phyloP scores from a whole-genome alignment of 2,113 vertebrate species.

The Vombatus ursinus region DNA sequence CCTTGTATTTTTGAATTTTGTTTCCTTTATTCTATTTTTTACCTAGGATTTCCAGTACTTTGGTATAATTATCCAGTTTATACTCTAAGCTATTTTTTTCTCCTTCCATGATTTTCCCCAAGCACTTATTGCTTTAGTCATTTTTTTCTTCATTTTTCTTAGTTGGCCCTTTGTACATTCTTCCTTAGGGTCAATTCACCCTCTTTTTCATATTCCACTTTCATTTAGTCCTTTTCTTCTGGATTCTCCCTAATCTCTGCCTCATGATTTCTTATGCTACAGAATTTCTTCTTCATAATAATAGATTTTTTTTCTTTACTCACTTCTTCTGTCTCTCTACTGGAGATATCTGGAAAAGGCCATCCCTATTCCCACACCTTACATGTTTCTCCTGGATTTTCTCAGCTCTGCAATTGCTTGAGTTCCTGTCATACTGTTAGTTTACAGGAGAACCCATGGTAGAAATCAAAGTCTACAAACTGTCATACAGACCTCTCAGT shows the following conservation, averaged over 20 bases:
- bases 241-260: background rate
- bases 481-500: background rate
- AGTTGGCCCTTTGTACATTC: background rate
- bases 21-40: background rate
- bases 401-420: background rate
- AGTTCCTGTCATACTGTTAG: background rate
- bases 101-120: background rate
- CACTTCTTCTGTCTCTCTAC: background rate
- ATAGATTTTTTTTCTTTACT: background rate
- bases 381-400: background rate
- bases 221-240: background rate
- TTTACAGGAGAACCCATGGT: background rate
- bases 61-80: background rate
- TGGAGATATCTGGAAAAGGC: background rate
- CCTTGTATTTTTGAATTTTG: background rate
- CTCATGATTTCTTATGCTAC: background rate
- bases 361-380: background rate
- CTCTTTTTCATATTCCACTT: background rate
- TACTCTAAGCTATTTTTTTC: background rate
- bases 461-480: background rate
- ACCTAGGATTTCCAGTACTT: background rate
- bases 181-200: background rate
- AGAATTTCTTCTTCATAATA: background rate
- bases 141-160: background rate
- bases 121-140: background rate